Evolutionary conservation across 2,113 vertebrate species (phyloP).

Genomic region (Theristicus caerulescens): DNA sequence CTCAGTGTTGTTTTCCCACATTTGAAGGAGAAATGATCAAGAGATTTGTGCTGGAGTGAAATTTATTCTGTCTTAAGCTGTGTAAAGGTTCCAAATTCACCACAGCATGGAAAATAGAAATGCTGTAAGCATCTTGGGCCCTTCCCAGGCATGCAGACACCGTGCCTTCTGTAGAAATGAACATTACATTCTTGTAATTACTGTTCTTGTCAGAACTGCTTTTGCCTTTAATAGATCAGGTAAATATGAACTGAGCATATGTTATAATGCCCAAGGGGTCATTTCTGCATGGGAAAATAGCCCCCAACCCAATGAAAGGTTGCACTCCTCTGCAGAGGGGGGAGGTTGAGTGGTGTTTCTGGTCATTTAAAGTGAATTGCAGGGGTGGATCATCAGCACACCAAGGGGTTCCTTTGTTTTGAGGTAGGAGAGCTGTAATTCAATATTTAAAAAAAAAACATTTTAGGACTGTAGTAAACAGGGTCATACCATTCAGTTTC

Average conservation of each 20-base stretch:
- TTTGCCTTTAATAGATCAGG: slow-evolving; percentile 30
- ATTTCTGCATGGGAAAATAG: not conserved
- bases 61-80: slow-evolving; percentile 80
- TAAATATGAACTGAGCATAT: slow-evolving; percentile 33
- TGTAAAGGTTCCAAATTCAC: slow-evolving; percentile 76
- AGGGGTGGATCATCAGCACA: not conserved
- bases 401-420: not conserved
- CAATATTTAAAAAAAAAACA: not conserved
- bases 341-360: not conserved
- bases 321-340: not conserved
- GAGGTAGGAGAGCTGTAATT: not conserved
- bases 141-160: slow-evolving; percentile 65
- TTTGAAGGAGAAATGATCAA: slow-evolving; percentile 81
- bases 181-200: slow-evolving; percentile 30
- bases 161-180: slow-evolving; percentile 49
- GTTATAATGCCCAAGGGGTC: not conserved
- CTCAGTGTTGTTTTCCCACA: slow-evolving; percentile 77
- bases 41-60: slow-evolving; percentile 79
- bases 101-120: slow-evolving; percentile 81
- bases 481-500: not conserved
- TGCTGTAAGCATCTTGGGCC: slow-evolving; percentile 69
- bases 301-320: not conserved
- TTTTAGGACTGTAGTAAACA: not conserved
- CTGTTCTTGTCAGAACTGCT: slow-evolving; percentile 15
- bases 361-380: not conserved